phyloP scores from a whole-genome alignment of 2,888 invertebrate genomes.

The Siphlonurus alternatus region DNA sequence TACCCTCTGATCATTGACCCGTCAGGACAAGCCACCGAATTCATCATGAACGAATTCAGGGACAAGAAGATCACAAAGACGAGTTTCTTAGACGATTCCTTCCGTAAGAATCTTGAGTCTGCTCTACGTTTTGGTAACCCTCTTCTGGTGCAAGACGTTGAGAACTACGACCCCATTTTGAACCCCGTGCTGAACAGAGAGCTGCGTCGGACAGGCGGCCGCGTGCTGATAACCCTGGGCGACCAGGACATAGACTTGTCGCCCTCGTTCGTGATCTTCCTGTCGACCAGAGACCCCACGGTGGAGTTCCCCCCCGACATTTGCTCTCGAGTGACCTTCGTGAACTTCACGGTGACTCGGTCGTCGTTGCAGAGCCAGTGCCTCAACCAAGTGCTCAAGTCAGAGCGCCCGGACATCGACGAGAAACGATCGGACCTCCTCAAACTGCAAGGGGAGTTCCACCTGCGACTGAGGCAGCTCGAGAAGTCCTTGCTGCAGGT shows the following conservation, averaged over 20 bases:
- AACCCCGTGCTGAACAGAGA: conserved; percentile 96
- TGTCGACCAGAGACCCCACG: conserved; percentile 95
- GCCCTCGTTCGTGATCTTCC: conserved; percentile 96
- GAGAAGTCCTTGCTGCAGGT: conserved; percentile 86
- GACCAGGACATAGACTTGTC: conserved; percentile 99
- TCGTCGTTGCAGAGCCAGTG: conserved; percentile 97
- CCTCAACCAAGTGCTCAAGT: conserved; percentile 91
- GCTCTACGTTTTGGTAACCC: conserved; percentile 98
- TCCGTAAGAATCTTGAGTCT: conserved; percentile 96
- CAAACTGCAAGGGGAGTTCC: conserved; percentile 98
- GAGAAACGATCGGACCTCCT: conserved; percentile 94
- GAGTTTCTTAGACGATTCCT: conserved; percentile 96
- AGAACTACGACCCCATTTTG: conserved; percentile 97
- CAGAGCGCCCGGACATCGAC: conserved; percentile 97
- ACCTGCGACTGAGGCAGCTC: conserved; percentile 81
- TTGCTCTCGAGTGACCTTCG: conserved; percentile 97
- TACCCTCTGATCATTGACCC: conserved; percentile 99
- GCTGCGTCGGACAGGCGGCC: conserved; percentile 87
- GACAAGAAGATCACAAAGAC: conserved; percentile 96
- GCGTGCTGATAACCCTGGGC: conserved; percentile 93
- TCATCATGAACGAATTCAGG: conserved; percentile 93
- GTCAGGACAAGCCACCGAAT: conserved; percentile 97
- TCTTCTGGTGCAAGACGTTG: conserved; percentile 93
- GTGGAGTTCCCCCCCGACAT: conserved; percentile 99
- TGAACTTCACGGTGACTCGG: conserved; percentile 97